phyloP scores from a whole-genome alignment of 2,797 vertebrate genomes.

The Botia kubotai region DNA sequence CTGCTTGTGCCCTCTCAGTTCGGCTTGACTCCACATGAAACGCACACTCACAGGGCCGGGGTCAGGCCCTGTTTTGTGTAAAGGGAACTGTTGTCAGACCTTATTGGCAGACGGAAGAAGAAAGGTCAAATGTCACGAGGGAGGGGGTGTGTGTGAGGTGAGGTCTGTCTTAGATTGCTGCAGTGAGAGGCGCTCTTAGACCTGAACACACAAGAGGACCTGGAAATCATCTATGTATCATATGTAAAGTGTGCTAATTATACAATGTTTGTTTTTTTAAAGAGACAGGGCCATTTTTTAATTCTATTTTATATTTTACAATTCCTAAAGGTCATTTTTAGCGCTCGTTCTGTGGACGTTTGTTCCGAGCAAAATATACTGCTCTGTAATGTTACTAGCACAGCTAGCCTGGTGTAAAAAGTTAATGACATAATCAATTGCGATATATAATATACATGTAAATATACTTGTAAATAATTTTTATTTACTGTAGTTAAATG shows the following conservation, averaged over 20 bases:
- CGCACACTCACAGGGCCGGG: constrained; percentile 46
- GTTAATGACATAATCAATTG: too few species aligned
- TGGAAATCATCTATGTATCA: too few species aligned
- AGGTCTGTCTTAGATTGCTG: not conserved
- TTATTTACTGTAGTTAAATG: not conserved
- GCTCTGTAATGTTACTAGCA: not conserved
- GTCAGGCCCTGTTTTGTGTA: constrained; percentile 45
- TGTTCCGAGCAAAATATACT: too few species aligned
- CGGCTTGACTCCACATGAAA: constrained; percentile 44
- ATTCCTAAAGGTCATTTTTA: not conserved
- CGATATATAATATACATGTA: too few species aligned
- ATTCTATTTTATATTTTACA: too few species aligned
- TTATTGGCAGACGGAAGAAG: constrained; percentile 38
- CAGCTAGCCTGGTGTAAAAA: too few species aligned
- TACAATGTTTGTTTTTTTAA: too few species aligned
- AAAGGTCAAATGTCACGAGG: constrained; percentile 26
- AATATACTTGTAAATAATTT: too few species aligned
- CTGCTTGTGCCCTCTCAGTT: constrained; percentile 73
- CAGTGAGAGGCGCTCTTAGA: not conserved
- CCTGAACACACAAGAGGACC: too few species aligned
- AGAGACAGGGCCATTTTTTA: too few species aligned
- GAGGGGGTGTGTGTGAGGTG: constrained; percentile 22
- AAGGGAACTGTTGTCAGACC: constrained; percentile 38
- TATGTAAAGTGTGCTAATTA: too few species aligned
- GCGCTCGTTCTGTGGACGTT: not conserved